Evolutionary conservation across 2,888 invertebrate genomes (phyloP), one percentile per base, ranked within the genome.

Genomic region (Nudaria mundana): DNA sequence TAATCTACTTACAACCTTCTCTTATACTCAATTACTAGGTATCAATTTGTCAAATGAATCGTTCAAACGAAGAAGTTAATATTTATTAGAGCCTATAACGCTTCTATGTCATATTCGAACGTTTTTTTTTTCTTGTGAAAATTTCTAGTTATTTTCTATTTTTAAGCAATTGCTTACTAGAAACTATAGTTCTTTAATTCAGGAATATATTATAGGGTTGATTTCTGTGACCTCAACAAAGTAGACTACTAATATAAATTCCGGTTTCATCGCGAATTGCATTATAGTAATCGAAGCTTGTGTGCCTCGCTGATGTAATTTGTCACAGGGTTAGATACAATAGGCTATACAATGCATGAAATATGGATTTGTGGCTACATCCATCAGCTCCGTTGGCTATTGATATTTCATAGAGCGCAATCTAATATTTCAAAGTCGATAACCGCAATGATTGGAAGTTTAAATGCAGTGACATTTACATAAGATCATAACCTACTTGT

Each of bases 291-390:
- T 59, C 49, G 46, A 52, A 56, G 53, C 53, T 56, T 51, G 44
- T 49, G 43, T 58, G 52, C 52, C 47, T 60, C 62, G 62, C 52
- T 44, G 56, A 57, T 40, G 59, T 63, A 73, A 76, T 81, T 79
- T 76, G 77, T 76, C 76, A 78, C 52, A 65, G 61, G 55, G 56
- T 46, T 59, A 54, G 60, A 61, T 64, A 83, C 82, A 83, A 84
- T 82, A 56, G 74, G 64, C 56, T 56, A 73, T 81, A 73, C 51
- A 56, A 62, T 68, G 53, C 52, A 62, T 74, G 70, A 77, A 71
- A 74, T 81, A 78, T 72, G 56, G 59, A 54, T 51, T 67, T 75
- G 74, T 52, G 68, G 60, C 59, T 59, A 58, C 55, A 62, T 59
- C 53, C 39, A 63, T 68, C 67, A 54, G 51, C 43, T 45, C 25